Evolutionary conservation across 2,113 vertebrate genomes (phyloP).

Genomic region (Syngnathus floridae): DNA sequence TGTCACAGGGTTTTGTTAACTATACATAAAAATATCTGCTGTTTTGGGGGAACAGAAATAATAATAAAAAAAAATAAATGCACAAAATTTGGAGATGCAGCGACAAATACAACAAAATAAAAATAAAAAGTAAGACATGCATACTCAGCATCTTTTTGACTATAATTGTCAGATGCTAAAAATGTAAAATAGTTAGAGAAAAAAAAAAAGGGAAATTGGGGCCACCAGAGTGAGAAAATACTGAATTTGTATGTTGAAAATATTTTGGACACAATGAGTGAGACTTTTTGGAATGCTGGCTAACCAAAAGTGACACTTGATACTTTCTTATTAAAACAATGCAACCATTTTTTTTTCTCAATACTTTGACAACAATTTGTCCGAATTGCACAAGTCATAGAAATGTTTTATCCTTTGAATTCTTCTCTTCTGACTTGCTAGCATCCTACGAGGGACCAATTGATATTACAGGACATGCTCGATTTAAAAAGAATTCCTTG

Average conservation of each 20-base stretch:
- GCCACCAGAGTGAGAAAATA: not conserved
- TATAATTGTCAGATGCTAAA: conserved; percentile 54
- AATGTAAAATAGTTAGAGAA: not conserved
- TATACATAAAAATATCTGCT: too few relatives aligned
- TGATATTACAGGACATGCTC: not conserved
- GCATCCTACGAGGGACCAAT: not conserved
- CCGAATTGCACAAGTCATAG: not conserved
- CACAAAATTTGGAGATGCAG: not conserved
- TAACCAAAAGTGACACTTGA: not conserved
- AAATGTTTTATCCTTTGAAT: not conserved
- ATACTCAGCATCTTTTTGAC: conserved; percentile 56
- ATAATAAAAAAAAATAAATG: too few relatives aligned
- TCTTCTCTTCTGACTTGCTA: not conserved
- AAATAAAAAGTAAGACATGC: conserved; percentile 45
- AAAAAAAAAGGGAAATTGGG: not conserved
- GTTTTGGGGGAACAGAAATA: too few relatives aligned
- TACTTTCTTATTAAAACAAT: not conserved
- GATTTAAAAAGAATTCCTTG: not conserved
- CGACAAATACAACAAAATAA: conserved; percentile 20
- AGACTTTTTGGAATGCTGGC: not conserved
- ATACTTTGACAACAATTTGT: not conserved
- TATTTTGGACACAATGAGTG: not conserved
- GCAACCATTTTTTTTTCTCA: not conserved
- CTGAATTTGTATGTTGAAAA: not conserved
- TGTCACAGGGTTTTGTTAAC: not conserved